A percentile compares a stretch with the other conserved stretches of the same genome.
These are phyloP conservation scores for Chalcosyrphus nemorum DNA, from an alignment of 2,888 invertebrate genomes.

Conservation along the genomic window DNA sequence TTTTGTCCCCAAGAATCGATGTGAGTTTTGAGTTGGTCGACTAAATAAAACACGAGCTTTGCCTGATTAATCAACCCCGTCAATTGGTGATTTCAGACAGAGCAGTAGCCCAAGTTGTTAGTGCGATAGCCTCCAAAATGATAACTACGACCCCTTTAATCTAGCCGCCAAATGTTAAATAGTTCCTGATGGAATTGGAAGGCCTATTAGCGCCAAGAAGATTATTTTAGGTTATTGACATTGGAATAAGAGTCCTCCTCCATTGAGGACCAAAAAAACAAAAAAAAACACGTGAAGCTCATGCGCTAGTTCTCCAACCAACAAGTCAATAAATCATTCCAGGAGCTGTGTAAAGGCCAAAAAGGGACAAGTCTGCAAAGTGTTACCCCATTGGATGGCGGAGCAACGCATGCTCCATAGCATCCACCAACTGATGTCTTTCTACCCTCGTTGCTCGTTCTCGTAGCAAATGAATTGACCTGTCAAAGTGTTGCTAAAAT, in stretches of 20 bases:
- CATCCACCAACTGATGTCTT: constrained; percentile 15
- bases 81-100: not conserved
- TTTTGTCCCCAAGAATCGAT: not conserved
- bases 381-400: constrained; percentile 23
- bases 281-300: too few species aligned
- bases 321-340: constrained; percentile 24
- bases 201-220: not conserved
- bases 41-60: constrained; percentile 5
- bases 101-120: not conserved
- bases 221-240: constrained; percentile 33
- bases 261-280: too few species aligned
- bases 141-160: constrained; percentile 22
- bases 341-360: constrained; percentile 5
- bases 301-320: constrained; percentile 33
- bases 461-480: constrained; percentile 38
- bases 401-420: constrained; percentile 49
- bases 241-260: too few species aligned
- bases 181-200: not conserved
- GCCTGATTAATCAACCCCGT: constrained; percentile 2
- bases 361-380: constrained; percentile 26
- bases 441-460: too few species aligned
- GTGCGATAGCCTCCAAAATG: constrained; percentile 30
- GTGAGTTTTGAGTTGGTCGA: not conserved
- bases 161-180: not conserved
- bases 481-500: constrained; percentile 31